These are phyloP conservation scores for Dendrocincla fuliginosa DNA, from an alignment of 2,797 vertebrate species.

Conservation along the genomic window DNA sequence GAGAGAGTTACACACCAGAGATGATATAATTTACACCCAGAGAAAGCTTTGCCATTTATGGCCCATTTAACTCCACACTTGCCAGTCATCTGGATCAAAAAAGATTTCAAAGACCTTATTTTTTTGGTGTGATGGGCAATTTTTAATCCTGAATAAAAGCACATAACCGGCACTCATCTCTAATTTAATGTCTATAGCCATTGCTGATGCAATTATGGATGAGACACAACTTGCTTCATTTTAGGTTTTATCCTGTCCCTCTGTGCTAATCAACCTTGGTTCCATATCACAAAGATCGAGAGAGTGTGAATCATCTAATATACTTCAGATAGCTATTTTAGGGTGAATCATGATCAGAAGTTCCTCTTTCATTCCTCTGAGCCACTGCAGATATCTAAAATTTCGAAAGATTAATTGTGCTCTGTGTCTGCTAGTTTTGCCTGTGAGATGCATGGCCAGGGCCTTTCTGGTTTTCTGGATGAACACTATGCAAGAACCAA, in stretches of 20 bases:
- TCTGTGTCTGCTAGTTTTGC: not conserved
- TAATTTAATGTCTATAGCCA: not conserved
- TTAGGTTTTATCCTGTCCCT: not conserved
- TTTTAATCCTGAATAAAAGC: not conserved
- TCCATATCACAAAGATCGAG: not conserved
- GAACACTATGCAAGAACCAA: not conserved
- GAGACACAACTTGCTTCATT: not conserved
- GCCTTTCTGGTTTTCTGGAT: not conserved
- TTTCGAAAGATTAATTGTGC: not conserved
- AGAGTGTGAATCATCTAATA: not conserved
- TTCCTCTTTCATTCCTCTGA: not conserved
- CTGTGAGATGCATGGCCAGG: not conserved
- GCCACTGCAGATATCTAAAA: not conserved
- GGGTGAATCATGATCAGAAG: not conserved
- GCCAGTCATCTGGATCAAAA: not conserved
- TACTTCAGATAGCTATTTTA: not conserved
- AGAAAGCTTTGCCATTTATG: not conserved
- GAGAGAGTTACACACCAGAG: not conserved
- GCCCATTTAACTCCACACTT: not conserved
- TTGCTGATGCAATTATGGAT: not conserved
- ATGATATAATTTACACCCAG: not conserved
- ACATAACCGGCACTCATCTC: not conserved
- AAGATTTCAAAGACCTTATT: not conserved
- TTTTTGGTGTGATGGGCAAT: not conserved
- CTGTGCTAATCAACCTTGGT: not conserved